Base-by-base conservation (phyloP, 2,113 vertebrate species). In the Sorex fumeus region DNA sequence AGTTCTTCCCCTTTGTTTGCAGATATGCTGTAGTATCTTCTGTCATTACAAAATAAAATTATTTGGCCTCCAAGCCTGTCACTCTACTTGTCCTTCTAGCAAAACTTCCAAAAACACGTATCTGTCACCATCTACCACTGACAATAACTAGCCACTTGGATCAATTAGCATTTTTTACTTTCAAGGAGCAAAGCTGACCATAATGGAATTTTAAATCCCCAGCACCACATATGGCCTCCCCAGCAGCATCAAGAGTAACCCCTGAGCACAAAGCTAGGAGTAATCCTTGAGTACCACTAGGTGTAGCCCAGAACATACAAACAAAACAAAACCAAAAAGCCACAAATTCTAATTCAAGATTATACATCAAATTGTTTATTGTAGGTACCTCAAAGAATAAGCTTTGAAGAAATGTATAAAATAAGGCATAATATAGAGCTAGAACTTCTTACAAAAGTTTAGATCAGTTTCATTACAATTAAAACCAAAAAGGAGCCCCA, bases 361-460 rank as follows among this genome's bases (percentile, higher is more conserved):
- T 74, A 81, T 66, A 66, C 8, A 1, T 62, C 23, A 60, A 60
- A 66, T 66, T 66, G 1, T 66, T 66, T 66, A 66, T 66, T 66
- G 12, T 66, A 66, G 27, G 64, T 13, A 66, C 8, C 11, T 66
- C 64, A 66, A 66, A 30, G 28, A 12, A 30, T 30, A 30, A 66
- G 25, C 64, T 66, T 30, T 30, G 9, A 62, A 62, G 60, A 96
- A 97, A 97, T 89, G n/a, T 70, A 21, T 72, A 84, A 89, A 96
- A 91, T 80, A 21, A 60, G 28, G 64, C 6, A 79, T 50, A 11
- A 27, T 67, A 1, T 12, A 80, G 23, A 36, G 32, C 12, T 32
- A n/a, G 50, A 19, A 13, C 40, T 40, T 4, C 57, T 71, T 77
- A 57, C 0, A 18, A 16, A 92, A 72, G 2, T 10, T 16, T 69